phyloP scores from a whole-genome alignment of 1,140 invertebrate species.

The Drosophila sulfurigaster region DNA sequence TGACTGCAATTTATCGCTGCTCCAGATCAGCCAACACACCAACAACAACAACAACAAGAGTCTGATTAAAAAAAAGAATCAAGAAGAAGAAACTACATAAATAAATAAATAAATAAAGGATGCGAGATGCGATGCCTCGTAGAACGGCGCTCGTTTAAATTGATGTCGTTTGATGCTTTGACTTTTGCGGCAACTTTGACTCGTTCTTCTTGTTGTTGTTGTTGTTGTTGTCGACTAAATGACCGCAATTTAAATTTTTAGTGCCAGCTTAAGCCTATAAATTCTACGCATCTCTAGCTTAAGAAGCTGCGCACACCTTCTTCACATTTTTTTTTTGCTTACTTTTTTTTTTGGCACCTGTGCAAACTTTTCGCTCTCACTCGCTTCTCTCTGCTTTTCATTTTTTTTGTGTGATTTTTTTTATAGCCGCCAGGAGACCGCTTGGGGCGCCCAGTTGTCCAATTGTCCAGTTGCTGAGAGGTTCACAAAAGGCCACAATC shows the following conservation, averaged over 20 bases:
- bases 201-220: neutral
- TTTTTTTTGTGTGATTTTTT: slow-evolving; percentile 19
- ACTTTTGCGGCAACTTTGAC: slow-evolving; percentile 3
- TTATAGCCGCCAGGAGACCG: slow-evolving; percentile 46
- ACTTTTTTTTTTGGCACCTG: slow-evolving; percentile 56
- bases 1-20: slow-evolving; percentile 75
- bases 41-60: slow-evolving; percentile 41
- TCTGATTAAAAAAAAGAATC: slow-evolving; percentile 19
- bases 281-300: slow-evolving; percentile 39
- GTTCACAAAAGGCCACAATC: slow-evolving; percentile 55
- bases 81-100: slow-evolving; percentile 35
- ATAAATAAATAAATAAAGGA: slow-evolving; percentile 44
- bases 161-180: slow-evolving; percentile 56
- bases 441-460: slow-evolving; percentile 2
- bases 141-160: slow-evolving; percentile 70
- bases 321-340: too few relatives aligned
- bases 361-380: slow-evolving; percentile 19
- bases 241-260: slow-evolving; percentile 81
- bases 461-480: slow-evolving; percentile 33
- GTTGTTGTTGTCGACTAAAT: slow-evolving; percentile 62
- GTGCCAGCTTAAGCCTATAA: slow-evolving; percentile 69
- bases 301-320: slow-evolving; percentile 7
- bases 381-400: neutral
- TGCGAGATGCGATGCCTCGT: slow-evolving; percentile 12
- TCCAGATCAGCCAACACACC: slow-evolving; percentile 71